Evolutionary conservation across 2,888 invertebrate species (phyloP), one percentile per base, ranked within the genome.

Genomic region (Parasteatoda lunata): DNA sequence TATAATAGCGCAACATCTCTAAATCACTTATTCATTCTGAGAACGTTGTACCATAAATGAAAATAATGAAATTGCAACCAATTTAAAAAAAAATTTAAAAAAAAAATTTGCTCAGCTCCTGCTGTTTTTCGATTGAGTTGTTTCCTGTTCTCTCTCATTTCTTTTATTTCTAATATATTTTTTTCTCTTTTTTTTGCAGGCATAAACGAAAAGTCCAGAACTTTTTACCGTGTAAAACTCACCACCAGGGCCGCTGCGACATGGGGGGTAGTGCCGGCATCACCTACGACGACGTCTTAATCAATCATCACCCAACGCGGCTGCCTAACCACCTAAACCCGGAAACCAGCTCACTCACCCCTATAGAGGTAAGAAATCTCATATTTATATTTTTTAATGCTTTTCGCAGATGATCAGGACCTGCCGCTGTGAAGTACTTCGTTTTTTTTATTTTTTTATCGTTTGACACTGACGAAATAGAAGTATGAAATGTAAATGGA

Each of bases 121-220:
- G 7, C 59, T 30, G 66, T 7, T 68, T 13, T 52, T 68, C 66
- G 68, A 85, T 85, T 85, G 79, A 85, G 84, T 70, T 75, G 75
- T 85, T 76, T 72, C 72, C 8, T 52, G 51, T 72, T 51, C 47
- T 45, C 47, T 30, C 13, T 75, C 59, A 75, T 30, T n/a, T 64
- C 8, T n/a, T 30, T 73, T 51, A 73, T 15, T 49, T 72, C 11
- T 3, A 8, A 8, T 71, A 15, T 75, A 15, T 59, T 65, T n/a
- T 84, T 13, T 65, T 77, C 47, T 82, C 68, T 71, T 79, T 66
- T 64, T 47, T 75, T 86, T 80, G 0, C 77, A 90, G 89, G 71
- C 90, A 90, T 81, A 90, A 89, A 87, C 85, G 89, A 75, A 90
- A 89, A 80, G 89, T 90, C 84, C 90, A 89, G 86, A 89, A 90